Percentiles rank a stretch among this genome's conserved stretches.
These are phyloP conservation scores for Mycalesis mineus DNA, from an alignment of 2,888 invertebrate genomes.

Conservation along the genomic window DNA sequence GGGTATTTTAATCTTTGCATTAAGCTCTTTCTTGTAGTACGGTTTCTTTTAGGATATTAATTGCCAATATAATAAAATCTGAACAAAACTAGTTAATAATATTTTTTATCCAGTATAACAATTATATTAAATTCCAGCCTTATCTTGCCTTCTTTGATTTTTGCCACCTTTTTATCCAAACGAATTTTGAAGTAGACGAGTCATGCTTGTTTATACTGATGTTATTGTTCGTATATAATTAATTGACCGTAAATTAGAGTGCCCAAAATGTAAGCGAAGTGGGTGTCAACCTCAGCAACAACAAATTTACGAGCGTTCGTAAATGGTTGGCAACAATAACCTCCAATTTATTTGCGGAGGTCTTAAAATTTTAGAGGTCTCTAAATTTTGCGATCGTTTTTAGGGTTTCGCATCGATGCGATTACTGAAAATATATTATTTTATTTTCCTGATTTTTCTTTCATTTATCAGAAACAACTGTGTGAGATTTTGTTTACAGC, in stretches of 20 bases:
- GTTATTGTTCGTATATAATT: neutral
- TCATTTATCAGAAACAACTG: too few relatives aligned
- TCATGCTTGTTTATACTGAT: neutral
- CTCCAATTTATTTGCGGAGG: conserved; percentile 28
- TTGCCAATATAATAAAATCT: too few relatives aligned
- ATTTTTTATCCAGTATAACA: too few relatives aligned
- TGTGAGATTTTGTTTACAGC: too few relatives aligned
- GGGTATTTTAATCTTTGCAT: too few relatives aligned
- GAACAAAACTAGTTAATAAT: too few relatives aligned
- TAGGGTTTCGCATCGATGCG: neutral
- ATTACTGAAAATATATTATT: neutral
- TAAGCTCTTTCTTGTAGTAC: too few relatives aligned
- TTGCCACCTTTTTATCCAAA: too few relatives aligned
- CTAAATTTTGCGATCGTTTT: conserved; percentile 46
- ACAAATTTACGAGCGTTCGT: conserved; percentile 21
- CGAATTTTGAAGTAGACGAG: neutral
- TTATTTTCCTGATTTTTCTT: too few relatives aligned
- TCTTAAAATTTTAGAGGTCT: conserved; percentile 29
- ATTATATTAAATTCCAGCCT: too few relatives aligned
- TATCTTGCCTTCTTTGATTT: too few relatives aligned
- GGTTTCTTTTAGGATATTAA: too few relatives aligned
- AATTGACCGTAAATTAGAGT: conserved; percentile 5
- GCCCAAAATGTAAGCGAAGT: conserved; percentile 12
- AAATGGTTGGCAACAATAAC: conserved; percentile 21
- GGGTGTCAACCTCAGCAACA: conserved; percentile 19